Percentiles rank a stretch among this genome's conserved stretches.
phyloP scores from a whole-genome alignment of 2,113 vertebrate species.

The Gallinago media region DNA sequence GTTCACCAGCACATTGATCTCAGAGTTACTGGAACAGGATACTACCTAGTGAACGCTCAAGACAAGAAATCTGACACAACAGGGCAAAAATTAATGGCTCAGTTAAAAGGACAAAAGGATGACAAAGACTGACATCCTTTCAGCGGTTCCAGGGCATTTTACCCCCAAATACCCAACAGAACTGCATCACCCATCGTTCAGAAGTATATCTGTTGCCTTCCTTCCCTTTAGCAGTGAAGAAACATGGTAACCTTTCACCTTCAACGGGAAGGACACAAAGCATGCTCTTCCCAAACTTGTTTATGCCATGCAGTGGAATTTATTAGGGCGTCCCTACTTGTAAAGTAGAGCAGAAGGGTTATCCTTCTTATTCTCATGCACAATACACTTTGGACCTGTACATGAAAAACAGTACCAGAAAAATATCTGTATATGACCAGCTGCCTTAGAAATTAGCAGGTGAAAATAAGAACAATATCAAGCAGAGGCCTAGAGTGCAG shows the following conservation, averaged over 20 bases:
- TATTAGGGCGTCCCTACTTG: background rate
- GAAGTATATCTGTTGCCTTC: background rate
- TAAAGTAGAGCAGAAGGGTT: background rate
- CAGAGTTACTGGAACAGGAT: background rate
- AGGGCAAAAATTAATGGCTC: background rate
- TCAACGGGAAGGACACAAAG: background rate
- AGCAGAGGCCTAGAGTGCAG: background rate
- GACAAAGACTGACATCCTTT: background rate
- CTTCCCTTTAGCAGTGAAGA: background rate
- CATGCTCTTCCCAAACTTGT: background rate
- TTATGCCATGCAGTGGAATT: background rate
- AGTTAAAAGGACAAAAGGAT: background rate
- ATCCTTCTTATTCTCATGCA: background rate
- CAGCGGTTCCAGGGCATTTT: background rate
- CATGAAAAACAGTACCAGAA: background rate
- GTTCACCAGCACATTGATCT: background rate
- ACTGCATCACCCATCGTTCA: background rate
- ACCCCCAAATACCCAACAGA: background rate
- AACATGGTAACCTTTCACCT: rapidly evolving
- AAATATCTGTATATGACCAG: background rate
- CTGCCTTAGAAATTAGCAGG: background rate
- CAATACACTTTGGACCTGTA: background rate
- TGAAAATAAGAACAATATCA: background rate
- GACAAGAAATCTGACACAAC: background rate
- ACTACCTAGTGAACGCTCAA: background rate